Conservation (phyloP, 2,797 vertebrate genomes). For the Peromyscus eremicus region DNA sequence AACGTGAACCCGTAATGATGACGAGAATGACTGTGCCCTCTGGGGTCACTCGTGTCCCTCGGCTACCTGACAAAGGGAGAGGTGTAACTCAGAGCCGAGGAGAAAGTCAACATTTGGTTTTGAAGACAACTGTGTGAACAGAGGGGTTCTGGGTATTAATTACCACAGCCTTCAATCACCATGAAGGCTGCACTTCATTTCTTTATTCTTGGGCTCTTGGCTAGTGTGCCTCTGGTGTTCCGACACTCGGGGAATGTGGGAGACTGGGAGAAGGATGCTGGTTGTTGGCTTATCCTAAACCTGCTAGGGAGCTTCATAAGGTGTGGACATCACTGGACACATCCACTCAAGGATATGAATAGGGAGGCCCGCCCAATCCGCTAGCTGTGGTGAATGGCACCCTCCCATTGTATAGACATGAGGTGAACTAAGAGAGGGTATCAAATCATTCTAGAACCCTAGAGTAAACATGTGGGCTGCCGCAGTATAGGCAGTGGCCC, state of each 20-base stretch:
- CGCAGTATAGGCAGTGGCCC: background rate
- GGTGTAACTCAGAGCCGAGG: background rate
- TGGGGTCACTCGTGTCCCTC: fast-evolving
- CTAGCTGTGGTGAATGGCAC: fast-evolving
- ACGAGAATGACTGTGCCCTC: fast-evolving
- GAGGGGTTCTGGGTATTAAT: background rate
- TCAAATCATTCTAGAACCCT: background rate
- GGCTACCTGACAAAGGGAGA: background rate
- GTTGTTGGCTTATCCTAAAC: background rate
- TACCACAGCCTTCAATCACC: background rate
- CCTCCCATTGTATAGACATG: background rate
- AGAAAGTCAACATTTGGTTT: background rate
- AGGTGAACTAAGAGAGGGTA: fast-evolving
- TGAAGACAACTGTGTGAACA: background rate
- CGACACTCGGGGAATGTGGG: background rate
- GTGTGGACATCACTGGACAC: no score
- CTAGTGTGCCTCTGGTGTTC: background rate
- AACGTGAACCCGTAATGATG: fast-evolving
- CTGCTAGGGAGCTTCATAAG: background rate
- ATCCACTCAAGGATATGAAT: fast-evolving
- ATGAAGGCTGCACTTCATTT: background rate
- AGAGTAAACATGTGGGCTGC: fast-evolving
- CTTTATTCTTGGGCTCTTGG: background rate
- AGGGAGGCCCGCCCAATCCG: fast-evolving
- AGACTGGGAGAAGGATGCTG: background rate